These are phyloP conservation scores for Pao palembangensis DNA, from an alignment of 2,113 vertebrate genomes.

Conservation along the genomic window DNA sequence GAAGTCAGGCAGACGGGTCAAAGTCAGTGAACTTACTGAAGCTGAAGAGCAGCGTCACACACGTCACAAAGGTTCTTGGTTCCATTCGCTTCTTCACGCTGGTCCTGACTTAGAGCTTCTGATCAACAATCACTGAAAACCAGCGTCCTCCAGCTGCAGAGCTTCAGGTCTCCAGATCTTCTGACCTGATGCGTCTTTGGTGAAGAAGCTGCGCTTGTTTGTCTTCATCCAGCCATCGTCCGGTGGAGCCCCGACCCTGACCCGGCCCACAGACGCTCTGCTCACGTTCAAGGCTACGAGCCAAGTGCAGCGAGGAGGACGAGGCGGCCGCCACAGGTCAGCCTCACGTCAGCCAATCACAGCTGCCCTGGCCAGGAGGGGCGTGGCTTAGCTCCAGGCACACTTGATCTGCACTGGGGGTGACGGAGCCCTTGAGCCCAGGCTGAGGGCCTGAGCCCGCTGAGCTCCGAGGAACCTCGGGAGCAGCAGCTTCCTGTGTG, in stretches of 20 bases:
- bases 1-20: neutral
- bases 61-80: conserved; percentile 48
- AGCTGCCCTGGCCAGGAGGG: conserved; percentile 4
- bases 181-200: conserved; percentile 25
- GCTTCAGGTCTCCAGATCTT: neutral
- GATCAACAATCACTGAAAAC: conserved; percentile 11
- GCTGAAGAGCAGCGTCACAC: conserved; percentile 45
- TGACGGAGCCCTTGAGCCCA: too few relatives aligned
- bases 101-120: conserved; percentile 22
- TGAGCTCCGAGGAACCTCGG: too few relatives aligned
- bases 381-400: too few relatives aligned
- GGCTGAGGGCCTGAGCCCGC: too few relatives aligned
- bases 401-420: too few relatives aligned
- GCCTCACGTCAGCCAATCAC: conserved; percentile 46
- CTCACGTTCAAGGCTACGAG: conserved; percentile 57
- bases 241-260: conserved; percentile 10
- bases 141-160: conserved; percentile 26
- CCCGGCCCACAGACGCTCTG: conserved; percentile 53
- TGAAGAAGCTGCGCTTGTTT: conserved; percentile 14
- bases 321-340: conserved; percentile 42
- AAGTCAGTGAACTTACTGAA: conserved; percentile 64
- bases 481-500: too few relatives aligned
- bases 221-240: conserved; percentile 48
- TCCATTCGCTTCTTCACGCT: conserved; percentile 64
- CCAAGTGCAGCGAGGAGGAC: conserved; percentile 25